These are phyloP conservation scores for Spisula solida DNA, from an alignment of 2,888 invertebrate species.

Conservation along the genomic window DNA sequence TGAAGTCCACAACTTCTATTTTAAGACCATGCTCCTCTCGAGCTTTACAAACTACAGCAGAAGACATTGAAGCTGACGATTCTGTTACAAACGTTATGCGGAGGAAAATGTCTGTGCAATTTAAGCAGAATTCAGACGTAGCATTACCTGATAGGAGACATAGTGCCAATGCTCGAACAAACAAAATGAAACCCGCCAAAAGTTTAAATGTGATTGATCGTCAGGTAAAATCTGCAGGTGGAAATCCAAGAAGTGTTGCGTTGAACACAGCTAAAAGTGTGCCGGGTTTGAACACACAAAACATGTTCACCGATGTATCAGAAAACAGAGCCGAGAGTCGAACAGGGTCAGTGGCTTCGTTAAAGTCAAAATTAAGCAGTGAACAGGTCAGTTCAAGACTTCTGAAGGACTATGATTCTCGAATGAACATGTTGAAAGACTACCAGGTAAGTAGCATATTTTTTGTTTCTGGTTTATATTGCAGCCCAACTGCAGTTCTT, in stretches of 20 bases:
- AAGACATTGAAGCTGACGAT: not conserved
- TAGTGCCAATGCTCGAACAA: not conserved
- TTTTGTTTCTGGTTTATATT: too few species aligned
- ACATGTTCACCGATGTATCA: not conserved
- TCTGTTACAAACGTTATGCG: not conserved
- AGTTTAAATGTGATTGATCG: slow-evolving; percentile 19
- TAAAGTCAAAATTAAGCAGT: not conserved
- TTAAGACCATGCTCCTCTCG: slow-evolving; percentile 16
- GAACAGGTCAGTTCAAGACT: slow-evolving; percentile 21
- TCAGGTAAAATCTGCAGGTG: slow-evolving; percentile 12
- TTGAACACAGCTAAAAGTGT: slow-evolving; percentile 16
- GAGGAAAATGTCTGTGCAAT: slow-evolving; percentile 1
- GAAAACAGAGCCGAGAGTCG: not conserved
- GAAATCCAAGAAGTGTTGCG: not conserved
- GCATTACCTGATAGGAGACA: not conserved
- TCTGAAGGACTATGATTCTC: slow-evolving; percentile 40
- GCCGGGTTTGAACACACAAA: not conserved
- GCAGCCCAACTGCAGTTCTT: not conserved
- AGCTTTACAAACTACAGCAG: not conserved
- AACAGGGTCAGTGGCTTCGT: not conserved
- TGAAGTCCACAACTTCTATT: not conserved
- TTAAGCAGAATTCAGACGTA: not conserved
- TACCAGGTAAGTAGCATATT: slow-evolving; percentile 46
- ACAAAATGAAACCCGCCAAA: not conserved
- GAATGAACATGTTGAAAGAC: slow-evolving; percentile 45